A percentile compares a stretch with the other conserved stretches of the same genome.
Evolutionary conservation across 2,797 vertebrate species (phyloP).

Genomic region (Intellagama lesueurii): DNA sequence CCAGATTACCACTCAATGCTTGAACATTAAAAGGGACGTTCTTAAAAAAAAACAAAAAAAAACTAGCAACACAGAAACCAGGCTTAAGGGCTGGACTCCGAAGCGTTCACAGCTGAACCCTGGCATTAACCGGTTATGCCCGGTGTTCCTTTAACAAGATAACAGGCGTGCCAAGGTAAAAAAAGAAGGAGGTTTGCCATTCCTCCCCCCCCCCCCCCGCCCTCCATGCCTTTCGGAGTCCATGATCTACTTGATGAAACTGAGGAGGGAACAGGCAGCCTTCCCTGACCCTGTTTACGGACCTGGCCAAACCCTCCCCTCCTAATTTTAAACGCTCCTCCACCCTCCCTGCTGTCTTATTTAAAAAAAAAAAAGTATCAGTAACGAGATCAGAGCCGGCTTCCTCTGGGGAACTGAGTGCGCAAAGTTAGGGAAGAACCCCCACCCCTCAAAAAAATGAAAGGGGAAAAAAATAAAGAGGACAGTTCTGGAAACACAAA

Average conservation of each 20-base stretch:
- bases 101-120: constrained; percentile 20
- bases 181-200: not conserved
- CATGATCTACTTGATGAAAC: not conserved
- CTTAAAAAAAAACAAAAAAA: not conserved
- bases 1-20: constrained; percentile 49
- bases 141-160: constrained; percentile 34
- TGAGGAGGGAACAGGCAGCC: no score
- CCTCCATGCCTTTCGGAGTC: not conserved
- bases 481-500: constrained; percentile 68
- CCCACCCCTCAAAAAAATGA: not conserved
- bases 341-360: not conserved
- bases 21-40: constrained; percentile 45
- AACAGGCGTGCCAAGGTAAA: not conserved
- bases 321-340: not conserved
- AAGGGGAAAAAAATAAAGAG: not conserved
- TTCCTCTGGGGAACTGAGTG: not conserved
- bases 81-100: constrained; percentile 21
- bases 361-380: not conserved
- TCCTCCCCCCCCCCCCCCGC: not conserved
- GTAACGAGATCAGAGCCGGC: not conserved
- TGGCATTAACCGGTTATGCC: constrained; percentile 11
- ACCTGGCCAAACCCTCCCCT: not conserved
- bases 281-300: accelerated
- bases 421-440: not conserved
- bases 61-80: not conserved